Conservation (phyloP, 92 coral and sea anemone genomes). For the Actinostola sp. region DNA sequence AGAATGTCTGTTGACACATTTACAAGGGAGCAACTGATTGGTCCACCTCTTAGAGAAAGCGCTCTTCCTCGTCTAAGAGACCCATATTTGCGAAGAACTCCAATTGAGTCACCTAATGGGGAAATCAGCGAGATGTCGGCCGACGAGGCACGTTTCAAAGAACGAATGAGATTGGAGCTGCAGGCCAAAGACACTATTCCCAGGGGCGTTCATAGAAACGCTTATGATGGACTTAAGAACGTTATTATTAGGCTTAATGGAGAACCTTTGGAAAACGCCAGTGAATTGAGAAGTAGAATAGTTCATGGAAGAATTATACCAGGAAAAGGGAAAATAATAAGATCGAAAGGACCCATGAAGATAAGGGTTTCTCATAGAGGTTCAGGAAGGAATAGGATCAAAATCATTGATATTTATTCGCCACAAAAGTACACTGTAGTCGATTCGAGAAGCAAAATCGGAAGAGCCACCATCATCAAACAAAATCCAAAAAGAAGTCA, state of each 20-base stretch:
- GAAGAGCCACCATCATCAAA: slow-evolving; percentile 31
- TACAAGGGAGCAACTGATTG: slow-evolving; percentile 36
- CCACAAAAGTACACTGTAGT: slow-evolving; percentile 71
- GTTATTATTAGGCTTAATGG: slow-evolving; percentile 86
- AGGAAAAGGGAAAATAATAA: slow-evolving; percentile 88
- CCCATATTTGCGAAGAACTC: background rate
- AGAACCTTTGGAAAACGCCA: slow-evolving; percentile 84
- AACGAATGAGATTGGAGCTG: slow-evolving; percentile 61
- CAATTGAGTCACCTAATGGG: slow-evolving; percentile 26
- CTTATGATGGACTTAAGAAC: slow-evolving; percentile 51
- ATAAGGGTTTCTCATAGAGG: slow-evolving; percentile 80
- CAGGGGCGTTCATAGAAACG: slow-evolving; percentile 8
- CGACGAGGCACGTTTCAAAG: slow-evolving; percentile 71
- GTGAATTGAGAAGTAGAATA: slow-evolving; percentile 80
- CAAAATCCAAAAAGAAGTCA: slow-evolving; percentile 10
- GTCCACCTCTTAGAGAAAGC: slow-evolving; percentile 6
- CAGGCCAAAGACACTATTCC: slow-evolving; percentile 82
- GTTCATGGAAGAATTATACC: slow-evolving; percentile 73
- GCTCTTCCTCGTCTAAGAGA: slow-evolving; percentile 11
- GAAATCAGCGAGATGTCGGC: slow-evolving; percentile 73
- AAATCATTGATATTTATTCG: slow-evolving; percentile 85
- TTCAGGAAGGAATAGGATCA: slow-evolving; percentile 73
- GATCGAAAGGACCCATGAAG: slow-evolving; percentile 91
- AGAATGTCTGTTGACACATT: slow-evolving; percentile 19
- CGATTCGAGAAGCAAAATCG: slow-evolving; percentile 83